Conservation (phyloP, 2,888 invertebrate genomes). For the Plagiodera versicolora region DNA sequence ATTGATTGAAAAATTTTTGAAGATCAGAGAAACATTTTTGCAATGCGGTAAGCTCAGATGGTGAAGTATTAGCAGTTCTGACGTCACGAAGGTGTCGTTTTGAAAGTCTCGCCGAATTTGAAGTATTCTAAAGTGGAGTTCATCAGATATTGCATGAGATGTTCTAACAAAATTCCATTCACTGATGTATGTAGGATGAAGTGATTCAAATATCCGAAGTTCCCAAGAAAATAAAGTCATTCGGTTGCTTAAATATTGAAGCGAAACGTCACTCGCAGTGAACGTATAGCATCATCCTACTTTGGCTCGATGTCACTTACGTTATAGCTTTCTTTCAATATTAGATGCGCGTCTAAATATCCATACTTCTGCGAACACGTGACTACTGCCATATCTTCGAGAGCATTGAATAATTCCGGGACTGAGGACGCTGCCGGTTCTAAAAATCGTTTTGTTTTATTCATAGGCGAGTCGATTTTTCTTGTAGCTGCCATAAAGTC, state of each 20-base stretch:
- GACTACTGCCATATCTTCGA: conserved; percentile 48
- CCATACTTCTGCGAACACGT: conserved; percentile 46
- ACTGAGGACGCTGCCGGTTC: conserved; percentile 47
- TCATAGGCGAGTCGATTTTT: conserved; percentile 51
- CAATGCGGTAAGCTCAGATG: too few relatives aligned
- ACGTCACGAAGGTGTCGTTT: too few relatives aligned
- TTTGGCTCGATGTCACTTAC: conserved; percentile 36
- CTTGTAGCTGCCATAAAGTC: conserved; percentile 49
- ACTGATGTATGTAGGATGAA: too few relatives aligned
- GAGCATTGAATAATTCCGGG: conserved; percentile 53
- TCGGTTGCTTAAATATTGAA: conserved; percentile 34
- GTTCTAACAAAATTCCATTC: too few relatives aligned
- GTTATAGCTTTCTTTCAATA: conserved; percentile 44
- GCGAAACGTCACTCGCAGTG: conserved; percentile 33
- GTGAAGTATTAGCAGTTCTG: too few relatives aligned
- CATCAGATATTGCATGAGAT: too few relatives aligned
- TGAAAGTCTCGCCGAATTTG: too few relatives aligned
- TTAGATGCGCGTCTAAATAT: conserved; percentile 48
- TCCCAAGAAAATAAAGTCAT: background rate
- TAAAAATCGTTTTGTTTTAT: conserved; percentile 54
- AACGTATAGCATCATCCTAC: conserved; percentile 32
- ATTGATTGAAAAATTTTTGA: too few relatives aligned
- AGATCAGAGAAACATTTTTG: too few relatives aligned
- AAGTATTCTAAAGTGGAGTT: too few relatives aligned
- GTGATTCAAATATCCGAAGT: too few relatives aligned